Evolutionary conservation across 2,797 vertebrate species (phyloP), one percentile per base, ranked within the genome.

Genomic region (Eospalax fontanierii): DNA sequence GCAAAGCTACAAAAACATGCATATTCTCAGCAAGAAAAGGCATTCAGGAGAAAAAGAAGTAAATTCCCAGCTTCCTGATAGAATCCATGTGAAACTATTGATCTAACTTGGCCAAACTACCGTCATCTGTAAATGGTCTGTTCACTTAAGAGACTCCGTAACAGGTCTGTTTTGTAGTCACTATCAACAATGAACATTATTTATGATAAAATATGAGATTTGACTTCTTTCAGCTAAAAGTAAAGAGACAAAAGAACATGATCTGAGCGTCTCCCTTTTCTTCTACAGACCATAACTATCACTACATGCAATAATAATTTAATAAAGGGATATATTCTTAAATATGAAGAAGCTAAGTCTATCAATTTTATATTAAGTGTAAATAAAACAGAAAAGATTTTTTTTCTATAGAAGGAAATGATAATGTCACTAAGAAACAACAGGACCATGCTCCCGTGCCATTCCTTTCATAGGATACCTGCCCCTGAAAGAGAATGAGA

Each of bases 371-470:
- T 19, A 66, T 35, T n/a, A 74, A 89, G 84, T 73, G 2, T 18
- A 75, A 86, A 95, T 15, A 65, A 92, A 91, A 28, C 38, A n/a
- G 24, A 71, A 91, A 87, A 86, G 6, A 59, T 82, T 61, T 87
- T 50, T 87, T 81, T 91, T 35, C 18, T 54, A 7, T n/a, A 71
- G 35, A 89, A 81, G 28, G 65, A 91, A 92, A 76, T 35, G 6
- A 35, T 28, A 28, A 68, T 30, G 5, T 46, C 50, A 35, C 38
- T 21, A 91, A 87, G 38, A 91, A 94, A 83, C 3, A 59, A 81
- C 90, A 76, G 38, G 71, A 68, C 35, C 40, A 93, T 4, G 38
- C 59, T 21, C 18, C 63, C 21, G 22, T 4, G 16, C 4, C 73
- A 30, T 19, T 38, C 68, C 19, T 90, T 82, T 46, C 46, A 68